Evolutionary conservation across 2,888 invertebrate genomes (phyloP), one percentile per base, ranked within the genome.

Genomic region (Cordilura impudica): DNA sequence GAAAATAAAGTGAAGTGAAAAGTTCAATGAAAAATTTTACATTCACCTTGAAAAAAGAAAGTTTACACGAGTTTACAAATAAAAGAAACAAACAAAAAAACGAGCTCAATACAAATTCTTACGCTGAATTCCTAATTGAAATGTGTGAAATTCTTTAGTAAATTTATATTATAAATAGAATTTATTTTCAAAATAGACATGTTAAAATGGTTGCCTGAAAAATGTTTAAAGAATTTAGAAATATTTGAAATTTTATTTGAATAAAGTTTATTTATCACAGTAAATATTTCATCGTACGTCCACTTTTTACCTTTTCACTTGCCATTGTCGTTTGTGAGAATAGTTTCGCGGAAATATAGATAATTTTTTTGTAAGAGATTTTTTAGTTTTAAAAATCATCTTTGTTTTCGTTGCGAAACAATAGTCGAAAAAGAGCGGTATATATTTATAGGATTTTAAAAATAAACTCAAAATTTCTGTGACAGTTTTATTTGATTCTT

Each of bases 81-180:
- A 58, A 63, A 54, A n/a, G 4, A 16, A 54, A 39, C n/a, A 54
- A 4, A 54, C 26, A 61, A 60, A 35, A 31, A 12, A 1, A 0
- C 16, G 6, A 39, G 35, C n/a, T 12, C 35, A n/a, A 39, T 39
- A n/a, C 19, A 58, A 73, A 63, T 73, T 60, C 71, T 45, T 56
- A 19, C 35, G 43, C 43, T 21, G 60, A 69, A 78, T 78, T 66
- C 61, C 54, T 54, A 43, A 78, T 29, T 78, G 78, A 74, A 78
- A 61, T 66, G 78, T 78, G 78, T 78, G 78, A 78, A 78, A 78
- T 78, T 74, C 53, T 54, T 63, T 21, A 5, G 14, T 4, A 26
- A 47, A 58, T 67, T 72, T 66, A 35, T n/a, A 14, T 4, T 10
- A 14, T 60, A 69, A 65, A 70, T 67, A 78, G 67, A 70, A 39